phyloP scores from a whole-genome alignment of 2,797 vertebrate species.

The Bryconaethiops microstoma region DNA sequence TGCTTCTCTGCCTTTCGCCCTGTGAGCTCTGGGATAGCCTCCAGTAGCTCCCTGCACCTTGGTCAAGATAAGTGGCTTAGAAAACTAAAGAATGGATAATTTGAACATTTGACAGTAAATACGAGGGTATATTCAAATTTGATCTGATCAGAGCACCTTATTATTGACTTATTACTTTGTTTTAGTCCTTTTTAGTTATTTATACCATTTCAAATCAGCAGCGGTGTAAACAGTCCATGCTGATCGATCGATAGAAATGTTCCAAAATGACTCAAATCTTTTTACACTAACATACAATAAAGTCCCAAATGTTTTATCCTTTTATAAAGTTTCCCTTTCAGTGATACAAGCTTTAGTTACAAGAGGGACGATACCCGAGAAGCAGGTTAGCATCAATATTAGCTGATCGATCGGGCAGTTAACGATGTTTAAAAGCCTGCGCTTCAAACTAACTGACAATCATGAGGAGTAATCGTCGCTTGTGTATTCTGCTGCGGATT shows the following conservation, averaged over 20 bases:
- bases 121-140: too few species aligned
- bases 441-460: slow-evolving; percentile 15
- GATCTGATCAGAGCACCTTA: not conserved
- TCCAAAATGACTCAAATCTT: not conserved
- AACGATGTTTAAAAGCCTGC: not conserved
- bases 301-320: not conserved
- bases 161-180: not conserved
- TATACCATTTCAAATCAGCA: not conserved
- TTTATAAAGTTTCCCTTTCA: not conserved
- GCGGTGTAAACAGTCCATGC: not conserved
- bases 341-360: not conserved
- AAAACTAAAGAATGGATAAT: too few species aligned
- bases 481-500: slow-evolving; percentile 28
- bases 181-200: too few species aligned
- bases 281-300: not conserved
- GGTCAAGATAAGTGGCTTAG: too few species aligned
- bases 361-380: not conserved
- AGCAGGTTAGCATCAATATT: slow-evolving; percentile 10
- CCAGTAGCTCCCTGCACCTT: too few species aligned
- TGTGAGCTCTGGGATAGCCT: too few species aligned
- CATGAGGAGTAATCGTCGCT: slow-evolving; percentile 10
- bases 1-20: too few species aligned
- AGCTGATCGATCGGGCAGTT: not conserved
- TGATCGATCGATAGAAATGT: not conserved
- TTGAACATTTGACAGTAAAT: too few species aligned